These are phyloP conservation scores for Xestoiulus laeticollis DNA, from an alignment of 2,888 invertebrate genomes.

Conservation along the genomic window DNA sequence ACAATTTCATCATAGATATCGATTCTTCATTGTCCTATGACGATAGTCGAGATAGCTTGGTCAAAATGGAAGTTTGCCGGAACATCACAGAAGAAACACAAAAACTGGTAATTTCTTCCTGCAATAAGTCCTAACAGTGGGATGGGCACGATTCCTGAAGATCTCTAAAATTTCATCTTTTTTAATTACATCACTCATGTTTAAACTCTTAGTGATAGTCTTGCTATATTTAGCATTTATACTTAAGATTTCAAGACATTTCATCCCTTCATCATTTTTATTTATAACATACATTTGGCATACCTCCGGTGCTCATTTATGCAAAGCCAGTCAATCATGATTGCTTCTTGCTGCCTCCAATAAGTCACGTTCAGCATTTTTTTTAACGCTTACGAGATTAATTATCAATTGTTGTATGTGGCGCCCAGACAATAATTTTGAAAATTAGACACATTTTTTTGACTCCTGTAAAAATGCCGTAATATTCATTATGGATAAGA, in stretches of 20 bases:
- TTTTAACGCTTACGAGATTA: background rate
- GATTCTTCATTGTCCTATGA: constrained; percentile 55
- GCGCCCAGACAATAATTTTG: background rate
- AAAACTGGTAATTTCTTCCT: constrained; percentile 54
- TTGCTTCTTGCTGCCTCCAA: background rate
- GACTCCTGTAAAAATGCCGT: background rate
- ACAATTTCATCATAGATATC: constrained; percentile 52
- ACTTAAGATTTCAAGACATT: background rate
- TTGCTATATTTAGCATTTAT: constrained; percentile 15
- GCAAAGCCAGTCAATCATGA: constrained; percentile 34
- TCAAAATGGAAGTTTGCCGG: constrained; percentile 52
- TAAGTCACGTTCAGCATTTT: background rate
- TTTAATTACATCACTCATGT: constrained; percentile 34
- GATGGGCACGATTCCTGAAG: constrained; percentile 1
- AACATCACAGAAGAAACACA: constrained; percentile 50
- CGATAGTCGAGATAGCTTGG: constrained; percentile 54
- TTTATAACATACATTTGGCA: constrained; percentile 27
- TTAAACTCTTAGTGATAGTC: background rate
- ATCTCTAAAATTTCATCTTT: constrained; percentile 45
- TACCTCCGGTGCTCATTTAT: constrained; percentile 13
- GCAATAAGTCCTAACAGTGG: constrained; percentile 52
- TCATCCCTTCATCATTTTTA: constrained; percentile 43
- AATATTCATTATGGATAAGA: background rate
- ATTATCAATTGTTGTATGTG: background rate
- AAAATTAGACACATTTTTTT: background rate